Evolutionary conservation across 37 sponge, comb jelly and placozoan genomes (phyloP).

Genomic region (Oscarella lobularis): DNA sequence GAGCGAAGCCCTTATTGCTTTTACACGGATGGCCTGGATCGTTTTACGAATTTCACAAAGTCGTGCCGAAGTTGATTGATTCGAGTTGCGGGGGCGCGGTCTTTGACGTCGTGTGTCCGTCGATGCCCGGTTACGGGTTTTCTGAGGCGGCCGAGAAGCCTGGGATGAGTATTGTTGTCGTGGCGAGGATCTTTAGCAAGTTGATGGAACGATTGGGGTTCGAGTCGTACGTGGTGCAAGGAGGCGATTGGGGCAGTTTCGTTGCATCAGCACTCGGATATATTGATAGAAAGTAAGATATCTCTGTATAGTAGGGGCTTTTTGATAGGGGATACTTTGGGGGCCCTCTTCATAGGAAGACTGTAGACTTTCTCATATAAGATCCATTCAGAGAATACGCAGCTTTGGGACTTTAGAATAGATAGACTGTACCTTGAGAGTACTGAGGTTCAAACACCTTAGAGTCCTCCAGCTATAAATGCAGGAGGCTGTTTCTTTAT

Average conservation of each 20-base stretch:
- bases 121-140: constrained; percentile 7
- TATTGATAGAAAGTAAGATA: constrained; percentile 4
- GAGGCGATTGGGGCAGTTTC: constrained; percentile 4
- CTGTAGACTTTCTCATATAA: no score
- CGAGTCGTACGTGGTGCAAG: neutral
- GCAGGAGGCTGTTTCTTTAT: no score
- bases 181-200: constrained; percentile 5
- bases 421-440: no score
- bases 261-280: neutral
- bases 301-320: no score
- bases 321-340: no score
- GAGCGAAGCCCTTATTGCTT: neutral
- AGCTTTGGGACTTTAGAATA: no score
- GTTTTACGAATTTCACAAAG: constrained; percentile 1
- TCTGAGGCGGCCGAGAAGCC: neutral
- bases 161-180: neutral
- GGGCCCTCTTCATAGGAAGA: no score
- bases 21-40: constrained; percentile 14
- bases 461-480: no score
- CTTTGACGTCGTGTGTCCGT: constrained; percentile 2
- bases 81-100: neutral
- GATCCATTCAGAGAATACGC: no score
- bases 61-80: neutral
- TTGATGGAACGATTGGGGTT: constrained; percentile 5
- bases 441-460: no score